A percentile compares a stretch with the other conserved stretches of the same genome.
phyloP scores from a whole-genome alignment of 2,888 invertebrate genomes.

The Galerucella pusilla region DNA sequence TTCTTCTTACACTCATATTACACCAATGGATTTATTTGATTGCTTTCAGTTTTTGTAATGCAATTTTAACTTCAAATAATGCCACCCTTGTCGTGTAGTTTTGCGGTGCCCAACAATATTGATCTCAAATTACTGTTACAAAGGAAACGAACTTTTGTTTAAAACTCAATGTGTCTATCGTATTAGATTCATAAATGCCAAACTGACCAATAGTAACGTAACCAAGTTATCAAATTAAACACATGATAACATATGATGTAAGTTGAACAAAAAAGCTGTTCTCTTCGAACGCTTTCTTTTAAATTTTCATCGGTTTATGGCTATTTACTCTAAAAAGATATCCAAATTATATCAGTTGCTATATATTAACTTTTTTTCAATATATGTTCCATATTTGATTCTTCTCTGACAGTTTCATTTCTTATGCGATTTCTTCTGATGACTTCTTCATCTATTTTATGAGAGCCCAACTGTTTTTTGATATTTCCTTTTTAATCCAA shows the following conservation, averaged over 20 bases:
- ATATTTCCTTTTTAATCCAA: too few species aligned
- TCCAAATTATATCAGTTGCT: too few species aligned
- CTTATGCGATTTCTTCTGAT: too few species aligned
- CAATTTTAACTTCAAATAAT: conserved; percentile 36
- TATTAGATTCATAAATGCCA: background rate
- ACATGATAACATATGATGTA: background rate
- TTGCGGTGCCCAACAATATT: conserved; percentile 1
- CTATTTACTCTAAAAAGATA: too few species aligned
- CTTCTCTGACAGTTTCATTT: too few species aligned
- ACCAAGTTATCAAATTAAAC: background rate
- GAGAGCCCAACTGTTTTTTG: too few species aligned
- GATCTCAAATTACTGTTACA: conserved; percentile 13
- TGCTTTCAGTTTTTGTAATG: conserved; percentile 36
- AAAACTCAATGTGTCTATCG: background rate
- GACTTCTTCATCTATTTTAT: too few species aligned
- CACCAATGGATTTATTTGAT: conserved; percentile 38
- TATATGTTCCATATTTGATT: too few species aligned
- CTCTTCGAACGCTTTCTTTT: too few species aligned
- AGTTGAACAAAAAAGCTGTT: background rate
- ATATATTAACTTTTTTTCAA: too few species aligned
- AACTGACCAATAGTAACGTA: background rate
- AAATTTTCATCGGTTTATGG: too few species aligned
- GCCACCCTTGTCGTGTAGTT: conserved; percentile 15
- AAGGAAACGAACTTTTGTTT: background rate
- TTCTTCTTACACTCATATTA: conserved; percentile 51